Conservation (phyloP, 2,797 vertebrate genomes). For the Chelmon rostratus region DNA sequence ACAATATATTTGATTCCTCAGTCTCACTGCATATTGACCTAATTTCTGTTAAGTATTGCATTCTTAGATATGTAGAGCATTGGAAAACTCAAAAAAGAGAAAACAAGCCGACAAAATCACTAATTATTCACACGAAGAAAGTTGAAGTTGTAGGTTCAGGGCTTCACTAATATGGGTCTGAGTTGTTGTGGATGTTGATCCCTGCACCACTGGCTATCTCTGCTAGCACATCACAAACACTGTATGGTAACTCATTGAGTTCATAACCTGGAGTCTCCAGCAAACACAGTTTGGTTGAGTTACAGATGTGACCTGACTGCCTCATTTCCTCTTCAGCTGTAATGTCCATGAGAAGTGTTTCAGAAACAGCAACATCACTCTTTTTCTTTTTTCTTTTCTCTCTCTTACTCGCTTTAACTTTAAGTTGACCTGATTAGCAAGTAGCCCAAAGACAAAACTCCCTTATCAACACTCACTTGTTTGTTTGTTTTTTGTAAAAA, state of each 20-base stretch:
- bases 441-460: neutral
- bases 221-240: conserved; percentile 23
- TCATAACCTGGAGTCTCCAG: conserved; percentile 36
- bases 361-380: neutral
- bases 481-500: neutral
- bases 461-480: neutral
- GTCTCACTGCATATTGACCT: neutral
- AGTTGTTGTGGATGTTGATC: conserved; percentile 1
- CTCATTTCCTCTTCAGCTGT: neutral
- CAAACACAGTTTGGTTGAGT: conserved; percentile 10
- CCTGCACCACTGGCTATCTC: neutral
- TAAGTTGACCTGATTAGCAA: neutral
- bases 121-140: neutral
- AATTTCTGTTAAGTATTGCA: neutral
- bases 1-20: neutral
- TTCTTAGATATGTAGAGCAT: neutral
- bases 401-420: neutral
- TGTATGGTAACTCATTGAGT: conserved; percentile 29
- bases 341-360: neutral
- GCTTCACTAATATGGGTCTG: neutral
- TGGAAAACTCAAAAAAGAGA: neutral
- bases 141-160: neutral
- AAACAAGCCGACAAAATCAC: neutral
- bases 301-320: conserved; percentile 21
- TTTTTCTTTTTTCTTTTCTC: neutral